A percentile compares a stretch with the other conserved stretches of the same genome.
phyloP scores from a whole-genome alignment of 2,113 vertebrate species.

The Gracilinanus agilis region DNA sequence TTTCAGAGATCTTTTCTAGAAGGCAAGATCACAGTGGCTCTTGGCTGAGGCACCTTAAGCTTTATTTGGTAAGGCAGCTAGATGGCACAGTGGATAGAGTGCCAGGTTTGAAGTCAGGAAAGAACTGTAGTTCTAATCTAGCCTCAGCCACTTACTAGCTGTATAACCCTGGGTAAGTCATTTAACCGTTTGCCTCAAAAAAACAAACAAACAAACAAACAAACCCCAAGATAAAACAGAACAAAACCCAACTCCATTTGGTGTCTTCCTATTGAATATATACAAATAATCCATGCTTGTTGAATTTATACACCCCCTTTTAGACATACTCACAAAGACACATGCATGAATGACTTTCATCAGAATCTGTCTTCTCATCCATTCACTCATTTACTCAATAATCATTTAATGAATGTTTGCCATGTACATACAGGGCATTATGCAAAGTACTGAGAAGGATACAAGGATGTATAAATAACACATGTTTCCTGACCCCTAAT shows the following conservation, averaged over 20 bases:
- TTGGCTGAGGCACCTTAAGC: neutral
- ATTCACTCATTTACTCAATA: neutral
- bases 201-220: too few relatives aligned
- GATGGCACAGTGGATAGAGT: too few relatives aligned
- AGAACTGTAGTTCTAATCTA: too few relatives aligned
- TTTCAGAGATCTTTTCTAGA: neutral
- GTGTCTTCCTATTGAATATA: neutral
- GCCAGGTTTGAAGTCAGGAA: too few relatives aligned
- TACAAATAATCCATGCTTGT: neutral
- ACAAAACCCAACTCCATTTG: neutral
- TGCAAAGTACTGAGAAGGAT: slow-evolving; percentile 12
- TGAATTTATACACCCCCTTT: neutral
- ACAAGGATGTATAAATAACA: neutral
- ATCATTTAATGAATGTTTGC: slow-evolving; percentile 35
- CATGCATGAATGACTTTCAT: neutral
- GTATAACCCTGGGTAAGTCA: too few relatives aligned
- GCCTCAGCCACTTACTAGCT: too few relatives aligned
- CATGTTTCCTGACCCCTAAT: neutral
- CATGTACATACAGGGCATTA: neutral
- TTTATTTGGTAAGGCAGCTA: too few relatives aligned
- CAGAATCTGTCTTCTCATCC: neutral
- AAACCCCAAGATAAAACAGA: too few relatives aligned
- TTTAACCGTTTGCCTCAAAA: too few relatives aligned
- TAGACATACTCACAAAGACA: neutral
- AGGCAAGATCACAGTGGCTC: neutral